phyloP scores from a whole-genome alignment of 2,113 vertebrate species.

The Takifugu bimaculatus region DNA sequence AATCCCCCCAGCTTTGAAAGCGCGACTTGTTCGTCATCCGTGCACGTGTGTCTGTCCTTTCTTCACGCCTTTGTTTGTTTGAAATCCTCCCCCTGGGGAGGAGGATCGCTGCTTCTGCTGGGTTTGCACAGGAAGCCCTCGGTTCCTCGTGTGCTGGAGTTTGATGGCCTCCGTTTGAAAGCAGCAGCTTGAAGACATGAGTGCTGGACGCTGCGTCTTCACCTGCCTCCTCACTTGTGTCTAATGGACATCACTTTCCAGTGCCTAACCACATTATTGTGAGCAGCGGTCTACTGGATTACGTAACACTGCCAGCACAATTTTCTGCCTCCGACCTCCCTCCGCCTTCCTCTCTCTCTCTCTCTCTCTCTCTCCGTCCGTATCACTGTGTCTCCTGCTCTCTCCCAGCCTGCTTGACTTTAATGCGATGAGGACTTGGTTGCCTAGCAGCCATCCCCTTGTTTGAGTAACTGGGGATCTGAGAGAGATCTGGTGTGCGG shows the following conservation, averaged over 20 bases:
- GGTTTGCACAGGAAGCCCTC: conserved; percentile 25
- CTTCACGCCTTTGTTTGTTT: conserved; percentile 26
- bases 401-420: conserved; percentile 52
- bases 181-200: conserved; percentile 48
- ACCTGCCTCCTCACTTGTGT: conserved; percentile 65
- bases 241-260: conserved; percentile 67
- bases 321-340: conserved; percentile 47
- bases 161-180: conserved; percentile 25
- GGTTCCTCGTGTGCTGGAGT: conserved; percentile 10
- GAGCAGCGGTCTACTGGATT: conserved; percentile 64
- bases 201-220: conserved; percentile 44
- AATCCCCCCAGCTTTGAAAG: no score
- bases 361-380: conserved; percentile 9
- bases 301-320: conserved; percentile 65
- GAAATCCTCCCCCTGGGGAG: conserved; percentile 16
- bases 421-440: conserved; percentile 70
- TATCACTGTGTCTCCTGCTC: conserved; percentile 25
- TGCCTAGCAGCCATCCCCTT: conserved; percentile 71
- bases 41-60: no score
- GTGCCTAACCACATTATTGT: conserved; percentile 65
- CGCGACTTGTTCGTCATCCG: no score
- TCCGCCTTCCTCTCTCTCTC: conserved; percentile 4
- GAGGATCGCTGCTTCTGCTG: conserved; percentile 11
- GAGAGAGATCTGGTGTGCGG: conserved; percentile 57
- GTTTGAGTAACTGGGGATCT: conserved; percentile 66